Evolutionary conservation across 2,797 vertebrate genomes (phyloP), one percentile per base, ranked within the genome.

Genomic region (Erethizon dorsatum): DNA sequence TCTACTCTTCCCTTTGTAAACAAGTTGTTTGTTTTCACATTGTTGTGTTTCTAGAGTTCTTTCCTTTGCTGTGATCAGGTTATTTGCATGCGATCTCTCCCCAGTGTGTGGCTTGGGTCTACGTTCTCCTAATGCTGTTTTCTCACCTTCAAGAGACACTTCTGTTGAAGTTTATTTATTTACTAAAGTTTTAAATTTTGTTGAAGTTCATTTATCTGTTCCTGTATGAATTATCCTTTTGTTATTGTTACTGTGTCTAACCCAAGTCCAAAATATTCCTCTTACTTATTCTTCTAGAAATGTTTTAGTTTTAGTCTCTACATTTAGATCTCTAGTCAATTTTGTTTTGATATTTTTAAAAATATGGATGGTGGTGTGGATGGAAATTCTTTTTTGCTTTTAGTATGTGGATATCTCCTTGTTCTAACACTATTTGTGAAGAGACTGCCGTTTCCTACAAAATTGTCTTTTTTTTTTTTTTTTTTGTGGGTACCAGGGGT

Each of bases 331-430:
- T 65, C 6, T 73, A 24, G 18, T 41, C 6, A 67, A 28, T 78
- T 52, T 54, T n/a, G 14, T 31, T 18, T 33, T 33, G 2, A 47
- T 54, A 50, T 86, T 65, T 3, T 75, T 31, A 9, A 3, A 57
- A 57, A 9, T 17, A 7, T 2, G 5, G 22, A 7, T 4, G 24
- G 7, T 45, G 2, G 5, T 78, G 6, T 12, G 20, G 17, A 18
- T 24, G 3, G 12, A 82, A 14, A 57, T 63, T 20, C 24, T 26
- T 47, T 90, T 50, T 85, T 24, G 33, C 18, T 59, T 86, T 67
- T 37, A 31, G 28, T 13, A 15, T 14, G 2, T 5, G 4, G 59
- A 20, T 56, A 2, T 50, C 18, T 12, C 2, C 22, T 56, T 41
- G 22, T 37, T 65, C 5, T 1, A 5, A 33, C 5, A 41, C 50